Percentiles rank a stretch among this genome's conserved stretches.
Conservation (phyloP, 2,888 invertebrate species). For the Ceramica pisi region DNA sequence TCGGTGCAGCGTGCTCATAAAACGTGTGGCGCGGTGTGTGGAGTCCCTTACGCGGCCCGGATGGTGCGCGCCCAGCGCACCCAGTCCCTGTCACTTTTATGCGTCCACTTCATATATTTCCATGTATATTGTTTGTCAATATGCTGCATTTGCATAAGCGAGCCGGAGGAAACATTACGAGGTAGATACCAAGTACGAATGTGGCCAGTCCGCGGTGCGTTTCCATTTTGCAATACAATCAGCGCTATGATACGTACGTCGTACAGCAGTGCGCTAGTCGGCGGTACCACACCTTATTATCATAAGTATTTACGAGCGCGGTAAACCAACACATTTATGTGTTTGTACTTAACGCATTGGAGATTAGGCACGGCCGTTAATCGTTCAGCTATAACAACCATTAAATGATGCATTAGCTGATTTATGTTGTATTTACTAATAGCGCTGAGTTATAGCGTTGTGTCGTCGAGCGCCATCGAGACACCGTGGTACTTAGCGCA, state of each 20-base stretch:
- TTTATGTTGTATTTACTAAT: conserved; percentile 65
- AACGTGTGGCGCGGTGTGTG: conserved; percentile 32
- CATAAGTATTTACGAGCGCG: conserved; percentile 85
- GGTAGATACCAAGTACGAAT: conserved; percentile 76
- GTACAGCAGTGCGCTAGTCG: conserved; percentile 53
- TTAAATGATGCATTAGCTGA: conserved; percentile 68
- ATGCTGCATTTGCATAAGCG: conserved; percentile 84
- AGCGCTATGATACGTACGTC: conserved; percentile 76
- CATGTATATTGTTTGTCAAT: conserved; percentile 86
- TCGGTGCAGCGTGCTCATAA: conserved; percentile 32
- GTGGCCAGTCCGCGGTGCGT: conserved; percentile 75
- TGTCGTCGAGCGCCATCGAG: conserved; percentile 55
- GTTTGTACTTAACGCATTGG: conserved; percentile 77
- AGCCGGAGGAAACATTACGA: conserved; percentile 80
- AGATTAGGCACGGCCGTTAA: conserved; percentile 81
- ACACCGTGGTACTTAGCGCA: conserved; percentile 49
- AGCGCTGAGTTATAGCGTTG: conserved; percentile 49
- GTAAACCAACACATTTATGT: conserved; percentile 86
- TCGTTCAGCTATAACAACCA: conserved; percentile 72
- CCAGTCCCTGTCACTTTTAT: conserved; percentile 80
- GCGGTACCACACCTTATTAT: conserved; percentile 80
- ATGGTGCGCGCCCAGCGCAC: conserved; percentile 73
- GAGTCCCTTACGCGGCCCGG: conserved; percentile 44
- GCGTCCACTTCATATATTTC: conserved; percentile 84
- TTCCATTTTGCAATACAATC: conserved; percentile 86